Base-by-base conservation (phyloP, 2,113 vertebrate genomes). In the Pimephales promelas region DNA sequence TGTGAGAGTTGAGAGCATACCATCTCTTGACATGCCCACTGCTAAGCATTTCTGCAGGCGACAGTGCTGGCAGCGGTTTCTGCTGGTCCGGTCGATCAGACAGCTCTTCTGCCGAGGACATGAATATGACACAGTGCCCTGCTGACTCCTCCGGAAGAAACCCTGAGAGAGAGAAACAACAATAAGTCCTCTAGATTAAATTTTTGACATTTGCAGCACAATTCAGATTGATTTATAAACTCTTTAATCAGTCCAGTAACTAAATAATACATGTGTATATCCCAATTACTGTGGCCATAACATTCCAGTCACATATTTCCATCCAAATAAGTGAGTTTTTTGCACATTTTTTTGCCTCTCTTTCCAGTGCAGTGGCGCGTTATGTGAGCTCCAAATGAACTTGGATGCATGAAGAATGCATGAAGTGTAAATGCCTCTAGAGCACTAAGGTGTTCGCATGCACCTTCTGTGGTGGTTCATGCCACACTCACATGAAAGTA, bases 21-120 rank as follows among this genome's bases (percentile, higher is more conserved):
- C 83, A 56, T 85, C 83, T 81, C 83, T 79, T 28, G 83, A 85
- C 83, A 85, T 85, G 68, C 83, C 96, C 82, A 96, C 96, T 2
- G 95, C 92, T 57, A 97, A 95, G 91, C 97, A 98, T 93, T 98
- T 98, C 95, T 98, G 97, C 88, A 98, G 89, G 14, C 97, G 96
- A 80, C 97, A 98, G 92, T 98, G 96, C 10, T 98, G 97, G 91
- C 97, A 97, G 90, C 97, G 97, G 90, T 98, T 98, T 43, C 97
- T 90, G 52, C 96, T 98, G 43, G 96, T 97, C 54, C 97, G 93
- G 92, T 98, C 97, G 16, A 98, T 98, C 91, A 96, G 90, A 88
- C 97, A 98, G 94, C 96, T 97, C 91, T 97, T 98, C 94, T 98
- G 97, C 49, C 97, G 95, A 40, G 97, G 96, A 93, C 97, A 98